Evolutionary conservation across 2,888 invertebrate genomes (phyloP), one percentile per base, ranked within the genome.

Genomic region (Lasioglossum figueresi): DNA sequence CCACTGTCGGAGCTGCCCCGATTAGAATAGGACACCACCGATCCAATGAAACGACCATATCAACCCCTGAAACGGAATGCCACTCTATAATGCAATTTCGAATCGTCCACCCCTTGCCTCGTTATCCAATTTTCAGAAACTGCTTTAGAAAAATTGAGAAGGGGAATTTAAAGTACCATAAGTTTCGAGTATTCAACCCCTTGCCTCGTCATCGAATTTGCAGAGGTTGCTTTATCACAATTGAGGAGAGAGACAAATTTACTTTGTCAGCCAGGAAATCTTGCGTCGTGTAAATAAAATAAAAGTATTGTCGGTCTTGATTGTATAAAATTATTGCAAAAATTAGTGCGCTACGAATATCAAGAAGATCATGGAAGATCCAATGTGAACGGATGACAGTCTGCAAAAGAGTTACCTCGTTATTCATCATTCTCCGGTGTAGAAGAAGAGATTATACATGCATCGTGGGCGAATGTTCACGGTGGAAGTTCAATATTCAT

Each of bases 11-110:
- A 10, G 66, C 66, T 34, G 31, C 31, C 34, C 31, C 37, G 68
- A 40, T 68, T 37, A 68, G 68, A 68, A 37, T 23, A 68, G 68
- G 68, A 68, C n/a, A 68, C 37, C 68, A 2, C 40, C 10, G 68
- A 68, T 68, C 37, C 68, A 37, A 68, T 68, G 40, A 40, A 68
- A 37, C 23, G 10, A n/a, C 23, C 12, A 68, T 68, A 63, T 27
- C 63, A 31, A 63, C 63, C 14, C 63, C 63, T 31, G 14, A 63
- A 63, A 31, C 31, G 63, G 31, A 63, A 63, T 31, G 63, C 27
- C 6, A 63, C 31, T 31, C 31, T 31, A 6, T 63, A 31, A 63
- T 63, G 63, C 63, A 63, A 63, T 63, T 63, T 27, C 16, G 31
- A 63, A 31, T 31, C 31, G 4, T 63, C 63, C 2, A 31, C n/a